Evolutionary conservation across 2,797 vertebrate species (phyloP), one percentile per base, ranked within the genome.

Genomic region (Saguinus oedipus): DNA sequence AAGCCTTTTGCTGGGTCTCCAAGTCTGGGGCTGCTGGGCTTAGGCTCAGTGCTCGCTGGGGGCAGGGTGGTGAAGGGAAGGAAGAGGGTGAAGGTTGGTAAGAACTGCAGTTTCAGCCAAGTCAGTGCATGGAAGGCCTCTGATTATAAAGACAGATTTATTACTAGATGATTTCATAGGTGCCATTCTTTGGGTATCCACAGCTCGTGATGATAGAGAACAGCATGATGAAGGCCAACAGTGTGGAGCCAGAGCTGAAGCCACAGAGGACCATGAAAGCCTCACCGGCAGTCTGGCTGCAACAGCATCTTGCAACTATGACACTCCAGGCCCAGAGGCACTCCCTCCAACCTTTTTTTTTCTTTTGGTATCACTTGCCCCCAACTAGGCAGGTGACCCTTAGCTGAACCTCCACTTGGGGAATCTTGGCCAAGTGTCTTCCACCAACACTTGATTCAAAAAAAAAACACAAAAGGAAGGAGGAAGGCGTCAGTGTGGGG

Each of bases 21-120:
- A 64, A 22, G 4, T 9, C 80, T 53, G 30, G 15, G 59, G 74
- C 75, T 30, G 82, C 11, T 7, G 2, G 17, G 33, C 30, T 15
- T 46, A 10, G 44, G 44, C 44, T 46, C 44, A 1, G 36, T 5
- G 61, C n/a, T 13, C 1, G 0, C 26, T 0, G 27, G 17, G 2
- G 11, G 50, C 79, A 19, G 5, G 24, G 12, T 15, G 4, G 13
- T 9, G 12, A 19, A 39, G 5, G 0, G 5, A 26, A 48, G 3
- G 27, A 75, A 42, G 7, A 26, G 19, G 72, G 27, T 39, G 33
- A 26, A 39, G 4, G 7, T 27, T 14, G 78, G 70, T 15, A 12
- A 30, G 78, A 17, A 22, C 8, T 2, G 4, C 13, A 4, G 30
- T 20, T 39, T 36, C 39, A 42, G 14, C 15, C 17, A 48, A 1